A percentile compares a stretch with the other conserved stretches of the same genome.
phyloP scores from a whole-genome alignment of 2,113 vertebrate genomes.

The Glaucomys volans region DNA sequence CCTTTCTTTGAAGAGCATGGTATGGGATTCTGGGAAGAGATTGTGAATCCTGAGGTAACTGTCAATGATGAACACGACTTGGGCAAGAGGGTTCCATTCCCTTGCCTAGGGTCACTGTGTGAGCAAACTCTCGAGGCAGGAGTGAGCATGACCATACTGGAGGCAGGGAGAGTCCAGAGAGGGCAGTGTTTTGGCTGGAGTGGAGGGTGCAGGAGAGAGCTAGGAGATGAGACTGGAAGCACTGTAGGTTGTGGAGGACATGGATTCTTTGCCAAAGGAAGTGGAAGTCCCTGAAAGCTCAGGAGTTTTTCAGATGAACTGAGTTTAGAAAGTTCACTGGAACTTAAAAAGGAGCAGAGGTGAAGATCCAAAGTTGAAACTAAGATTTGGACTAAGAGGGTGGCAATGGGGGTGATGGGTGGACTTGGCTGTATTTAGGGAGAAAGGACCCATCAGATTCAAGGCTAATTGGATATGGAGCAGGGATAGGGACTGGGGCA shows the following conservation, averaged over 20 bases:
- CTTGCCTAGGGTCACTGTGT: not conserved
- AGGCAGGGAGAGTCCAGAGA: not conserved
- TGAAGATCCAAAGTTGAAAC: not conserved
- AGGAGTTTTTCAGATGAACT: slow-evolving; percentile 23
- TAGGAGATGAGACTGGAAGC: not conserved
- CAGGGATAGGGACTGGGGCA: not conserved
- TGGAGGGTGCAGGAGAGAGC: not conserved
- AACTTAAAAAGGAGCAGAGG: not conserved
- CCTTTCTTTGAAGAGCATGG: not conserved
- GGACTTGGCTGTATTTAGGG: not conserved
- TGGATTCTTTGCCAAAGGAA: not conserved
- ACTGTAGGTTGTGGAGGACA: not conserved
- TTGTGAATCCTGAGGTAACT: not conserved
- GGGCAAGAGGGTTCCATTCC: not conserved
- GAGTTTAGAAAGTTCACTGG: slow-evolving; percentile 29
- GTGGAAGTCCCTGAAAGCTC: not conserved
- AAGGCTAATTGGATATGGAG: not conserved
- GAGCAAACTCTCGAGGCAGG: not conserved
- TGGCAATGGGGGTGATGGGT: not conserved
- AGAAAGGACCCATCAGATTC: not conserved
- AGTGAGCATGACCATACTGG: not conserved
- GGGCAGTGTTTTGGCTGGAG: not conserved
- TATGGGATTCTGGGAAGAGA: not conserved
- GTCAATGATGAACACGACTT: not conserved
- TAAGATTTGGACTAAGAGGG: not conserved